Evolutionary conservation across 1,140 invertebrate genomes (phyloP), one percentile per base, ranked within the genome.

Genomic region (Monomorium pharaonis): DNA sequence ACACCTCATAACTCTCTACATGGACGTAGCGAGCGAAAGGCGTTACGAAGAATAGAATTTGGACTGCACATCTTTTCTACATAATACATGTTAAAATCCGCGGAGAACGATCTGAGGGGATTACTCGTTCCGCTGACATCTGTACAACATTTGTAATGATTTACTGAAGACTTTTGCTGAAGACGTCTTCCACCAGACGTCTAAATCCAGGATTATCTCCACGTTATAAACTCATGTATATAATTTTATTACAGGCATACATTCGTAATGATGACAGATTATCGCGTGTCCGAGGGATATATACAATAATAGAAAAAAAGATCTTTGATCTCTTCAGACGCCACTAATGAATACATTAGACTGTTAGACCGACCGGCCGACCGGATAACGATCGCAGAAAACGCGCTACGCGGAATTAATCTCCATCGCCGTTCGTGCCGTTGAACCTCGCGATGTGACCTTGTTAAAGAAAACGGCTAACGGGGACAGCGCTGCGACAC

Each of bases 391-490:
- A 83, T 83, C 65, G 63, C 69, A 74, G 67, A 81, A 81, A 81
- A 81, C 49, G 49, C 37, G 30, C 37, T 14, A 49, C 24, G 58
- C 51, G 42, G 51, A 80, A 86, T n/a, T 77, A 27, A 74, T 67
- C 37, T 65, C 21, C 30, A 54, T 10, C 77, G 63, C 7, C 21
- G 10, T 44, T 74, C 49, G 76, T 87, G 51, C 75, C 75, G 58
- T 88, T 56, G 63, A 84, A 77, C 47, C 65, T 87, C 49, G 70
- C 30, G 47, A 37, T 1, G 65, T 81, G 72, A 72, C 78, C 65
- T 88, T 84, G 86, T 77, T 77, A 76, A 60, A 58, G 80, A 87
- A n/a, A 84, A 65, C 56, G 16, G 56, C 54, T 87, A 84, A 77
- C 72, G 78, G 78, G 78, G 56, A 77, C 77, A 86, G 49, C n/a